A percentile compares a stretch with the other conserved stretches of the same genome.
These are phyloP conservation scores for Dryococelus australis DNA, from an alignment of 2,888 invertebrate genomes.

Conservation along the genomic window DNA sequence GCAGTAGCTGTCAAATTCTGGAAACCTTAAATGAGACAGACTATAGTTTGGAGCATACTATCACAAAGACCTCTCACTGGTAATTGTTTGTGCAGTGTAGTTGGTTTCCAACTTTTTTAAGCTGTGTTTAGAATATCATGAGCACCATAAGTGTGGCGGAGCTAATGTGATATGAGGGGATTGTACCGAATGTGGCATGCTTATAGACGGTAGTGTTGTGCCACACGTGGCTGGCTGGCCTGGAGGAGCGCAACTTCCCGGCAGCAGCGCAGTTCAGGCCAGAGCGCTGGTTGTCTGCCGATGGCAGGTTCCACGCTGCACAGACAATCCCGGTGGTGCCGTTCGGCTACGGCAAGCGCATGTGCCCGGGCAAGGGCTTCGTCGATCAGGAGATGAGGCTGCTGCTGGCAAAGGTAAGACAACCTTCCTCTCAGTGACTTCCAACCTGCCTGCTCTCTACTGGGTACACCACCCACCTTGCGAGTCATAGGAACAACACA, in stretches of 20 bases:
- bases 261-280: conserved; percentile 74
- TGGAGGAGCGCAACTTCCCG: conserved; percentile 77
- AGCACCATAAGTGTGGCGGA: no score
- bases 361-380: conserved; percentile 87
- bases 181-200: not conserved
- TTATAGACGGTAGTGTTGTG: conserved; percentile 77
- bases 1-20: no score
- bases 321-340: conserved; percentile 73
- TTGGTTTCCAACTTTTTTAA: no score
- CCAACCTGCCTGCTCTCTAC: no score
- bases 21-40: no score
- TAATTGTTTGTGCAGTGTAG: no score
- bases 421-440: not conserved
- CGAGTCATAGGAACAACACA: no score
- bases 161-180: no score
- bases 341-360: conserved; percentile 80
- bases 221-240: conserved; percentile 84
- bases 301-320: conserved; percentile 58
- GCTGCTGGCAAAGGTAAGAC: conserved; percentile 72
- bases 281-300: conserved; percentile 72
- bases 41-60: no score
- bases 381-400: conserved; percentile 80
- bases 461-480: no score
- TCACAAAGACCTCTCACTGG: no score
- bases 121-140: no score